Evolutionary conservation across 2,888 invertebrate genomes (phyloP), one percentile per base, ranked within the genome.

Genomic region (Calliphora vomitoria): DNA sequence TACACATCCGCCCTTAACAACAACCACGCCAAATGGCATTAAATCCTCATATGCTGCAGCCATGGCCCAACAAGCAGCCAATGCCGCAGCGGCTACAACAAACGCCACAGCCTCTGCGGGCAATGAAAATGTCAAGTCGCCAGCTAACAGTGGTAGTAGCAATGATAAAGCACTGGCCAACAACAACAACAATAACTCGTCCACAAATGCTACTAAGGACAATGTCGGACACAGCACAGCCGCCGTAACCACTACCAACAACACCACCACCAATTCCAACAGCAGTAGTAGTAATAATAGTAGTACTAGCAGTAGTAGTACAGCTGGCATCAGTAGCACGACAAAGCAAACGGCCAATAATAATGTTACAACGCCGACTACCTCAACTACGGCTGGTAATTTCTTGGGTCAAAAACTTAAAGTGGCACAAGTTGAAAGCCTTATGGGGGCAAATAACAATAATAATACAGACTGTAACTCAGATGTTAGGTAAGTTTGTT

Each of bases 381-480:
- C 92, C 86, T 92, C 93, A 79, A 92, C 93, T 72, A 91, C 92
- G 31, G 91, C 91, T 75, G 92, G 92, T 89, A 91, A 92, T 86
- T 92, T 92, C 89, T 90, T 92, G 81, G 93, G 93, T 68, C 93
- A 93, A 86, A 93, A 93, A 88, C 90, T 93, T 68, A 93, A 93
- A 89, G 93, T 93, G 71, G 91, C 93, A 20, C 92, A 92, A 72
- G 92, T 92, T 35, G 93, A 92, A 84, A 91, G 92, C 78, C 85
- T 87, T 50, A 88, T 92, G 81, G 93, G 92, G 64, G 91, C 90
- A 47, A 92, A 74, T 79, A 85, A 80, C 55, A 79, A 68, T 44
- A 78, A 64, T 55, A 76, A 76, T 71, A 84, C 83, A 86, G 90
- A 90, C 88, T 89, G 91, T 89, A 92, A 92, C 89, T 89, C 91